Evolutionary conservation across 2,797 vertebrate species (phyloP).

Genomic region (Amblyraja radiata): DNA sequence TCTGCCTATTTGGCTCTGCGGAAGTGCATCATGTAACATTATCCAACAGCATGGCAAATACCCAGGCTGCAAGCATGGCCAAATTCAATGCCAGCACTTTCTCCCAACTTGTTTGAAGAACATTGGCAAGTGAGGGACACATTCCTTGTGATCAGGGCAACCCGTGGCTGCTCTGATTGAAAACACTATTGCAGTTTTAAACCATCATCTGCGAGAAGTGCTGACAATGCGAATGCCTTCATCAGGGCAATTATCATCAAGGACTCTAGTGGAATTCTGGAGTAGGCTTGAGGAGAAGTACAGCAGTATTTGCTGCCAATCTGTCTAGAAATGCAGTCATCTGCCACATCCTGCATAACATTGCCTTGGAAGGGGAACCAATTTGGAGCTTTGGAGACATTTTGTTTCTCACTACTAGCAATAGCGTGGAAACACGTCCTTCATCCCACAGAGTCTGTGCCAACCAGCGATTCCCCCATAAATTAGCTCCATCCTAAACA

Average conservation of each 20-base stretch:
- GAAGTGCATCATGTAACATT: neutral
- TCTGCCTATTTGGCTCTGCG: neutral
- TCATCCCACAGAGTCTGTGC: too few relatives aligned
- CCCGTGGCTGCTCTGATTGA: neutral
- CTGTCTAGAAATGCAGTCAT: neutral
- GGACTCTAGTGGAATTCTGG: neutral
- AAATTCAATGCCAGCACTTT: neutral
- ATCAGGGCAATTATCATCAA: neutral
- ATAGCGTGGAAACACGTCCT: too few relatives aligned
- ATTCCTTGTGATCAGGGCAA: neutral
- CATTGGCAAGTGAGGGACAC: neutral
- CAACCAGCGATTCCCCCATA: too few relatives aligned
- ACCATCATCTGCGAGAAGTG: neutral
- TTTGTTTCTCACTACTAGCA: too few relatives aligned
- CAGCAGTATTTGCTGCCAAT: neutral
- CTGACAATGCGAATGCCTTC: neutral
- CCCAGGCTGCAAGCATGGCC: neutral
- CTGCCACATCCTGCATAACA: neutral
- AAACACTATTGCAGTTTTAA: neutral
- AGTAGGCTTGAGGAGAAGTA: neutral
- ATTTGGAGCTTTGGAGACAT: neutral
- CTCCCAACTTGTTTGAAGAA: neutral
- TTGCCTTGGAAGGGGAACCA: neutral
- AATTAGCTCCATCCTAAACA: too few relatives aligned
- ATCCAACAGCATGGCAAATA: slow-evolving; percentile 4